These are phyloP conservation scores for Philopotamus ludificatus DNA, from an alignment of 1,140 invertebrate species.

Conservation along the genomic window DNA sequence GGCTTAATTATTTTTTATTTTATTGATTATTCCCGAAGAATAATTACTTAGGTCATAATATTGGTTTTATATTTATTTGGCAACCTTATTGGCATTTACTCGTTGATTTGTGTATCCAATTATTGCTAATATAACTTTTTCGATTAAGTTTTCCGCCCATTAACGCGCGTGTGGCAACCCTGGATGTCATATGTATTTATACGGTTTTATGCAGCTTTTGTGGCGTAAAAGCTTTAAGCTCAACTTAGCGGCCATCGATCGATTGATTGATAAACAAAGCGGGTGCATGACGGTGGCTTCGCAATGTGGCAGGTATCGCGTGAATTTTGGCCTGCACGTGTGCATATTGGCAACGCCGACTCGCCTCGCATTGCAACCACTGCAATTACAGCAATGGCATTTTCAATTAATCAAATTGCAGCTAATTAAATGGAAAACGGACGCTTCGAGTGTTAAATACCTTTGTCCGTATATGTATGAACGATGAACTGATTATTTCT, in stretches of 20 bases:
- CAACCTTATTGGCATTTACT: no score
- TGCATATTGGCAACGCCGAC: conserved; percentile 15
- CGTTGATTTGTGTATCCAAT: no score
- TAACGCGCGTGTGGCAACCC: no score
- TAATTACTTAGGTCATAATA: no score
- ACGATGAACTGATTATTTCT: neutral
- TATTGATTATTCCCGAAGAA: no score
- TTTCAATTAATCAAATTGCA: neutral
- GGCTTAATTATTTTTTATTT: no score
- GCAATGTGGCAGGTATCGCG: conserved; percentile 9
- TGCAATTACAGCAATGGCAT: neutral
- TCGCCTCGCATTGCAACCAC: conserved; percentile 13
- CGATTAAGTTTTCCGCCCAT: no score
- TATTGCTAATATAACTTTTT: no score
- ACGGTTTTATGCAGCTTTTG: conserved; percentile 12
- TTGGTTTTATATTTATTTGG: no score
- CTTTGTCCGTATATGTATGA: neutral
- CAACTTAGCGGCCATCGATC: conserved; percentile 13
- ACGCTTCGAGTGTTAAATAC: neutral
- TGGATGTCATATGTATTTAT: no score
- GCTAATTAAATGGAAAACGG: neutral
- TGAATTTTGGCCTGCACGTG: conserved; percentile 6
- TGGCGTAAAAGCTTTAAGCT: conserved; percentile 18
- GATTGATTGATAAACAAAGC: conserved; percentile 37
- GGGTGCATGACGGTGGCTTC: conserved; percentile 38